Percentiles rank a stretch among this genome's conserved stretches.
phyloP scores from a whole-genome alignment of 2,113 vertebrate species.

The Chionomys nivalis region DNA sequence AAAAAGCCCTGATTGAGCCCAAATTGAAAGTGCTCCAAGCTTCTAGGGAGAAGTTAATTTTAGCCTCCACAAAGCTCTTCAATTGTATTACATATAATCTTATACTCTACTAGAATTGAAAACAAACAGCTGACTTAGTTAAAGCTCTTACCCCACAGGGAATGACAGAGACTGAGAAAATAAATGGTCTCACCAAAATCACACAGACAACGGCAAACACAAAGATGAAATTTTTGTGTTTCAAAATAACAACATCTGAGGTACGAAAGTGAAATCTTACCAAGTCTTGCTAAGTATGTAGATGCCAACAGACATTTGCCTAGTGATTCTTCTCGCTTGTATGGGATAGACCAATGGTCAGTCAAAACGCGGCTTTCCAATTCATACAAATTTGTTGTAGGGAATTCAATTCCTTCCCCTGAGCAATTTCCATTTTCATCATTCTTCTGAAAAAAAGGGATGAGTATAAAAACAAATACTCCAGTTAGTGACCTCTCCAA shows the following conservation, averaged over 20 bases:
- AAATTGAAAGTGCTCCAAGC: conserved; percentile 37
- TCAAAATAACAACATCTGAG: background rate
- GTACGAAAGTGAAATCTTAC: conserved; percentile 85
- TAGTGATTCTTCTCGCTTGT: conserved; percentile 97
- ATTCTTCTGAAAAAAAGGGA: conserved; percentile 89
- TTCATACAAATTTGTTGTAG: conserved; percentile 98
- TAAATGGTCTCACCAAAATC: background rate
- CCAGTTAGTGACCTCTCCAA: conserved; percentile 25
- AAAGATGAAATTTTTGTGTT: background rate
- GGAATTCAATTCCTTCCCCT: conserved; percentile 96
- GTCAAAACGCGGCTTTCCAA: conserved; percentile 98
- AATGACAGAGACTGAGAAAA: conserved; percentile 15
- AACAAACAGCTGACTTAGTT: conserved; percentile 16
- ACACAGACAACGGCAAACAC: background rate
- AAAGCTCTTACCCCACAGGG: background rate
- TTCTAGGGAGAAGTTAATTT: conserved; percentile 27
- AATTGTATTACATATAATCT: conserved; percentile 41
- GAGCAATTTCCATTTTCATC: conserved; percentile 99
- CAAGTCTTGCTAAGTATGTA: conserved; percentile 94
- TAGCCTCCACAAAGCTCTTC: conserved; percentile 48
- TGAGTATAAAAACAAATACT: conserved; percentile 19
- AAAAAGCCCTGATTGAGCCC: background rate
- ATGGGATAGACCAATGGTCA: conserved; percentile 99
- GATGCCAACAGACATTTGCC: conserved; percentile 98
- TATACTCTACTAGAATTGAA: background rate